These are phyloP conservation scores for Peromyscus maniculatus DNA, from an alignment of 2,113 vertebrate genomes.

Conservation along the genomic window DNA sequence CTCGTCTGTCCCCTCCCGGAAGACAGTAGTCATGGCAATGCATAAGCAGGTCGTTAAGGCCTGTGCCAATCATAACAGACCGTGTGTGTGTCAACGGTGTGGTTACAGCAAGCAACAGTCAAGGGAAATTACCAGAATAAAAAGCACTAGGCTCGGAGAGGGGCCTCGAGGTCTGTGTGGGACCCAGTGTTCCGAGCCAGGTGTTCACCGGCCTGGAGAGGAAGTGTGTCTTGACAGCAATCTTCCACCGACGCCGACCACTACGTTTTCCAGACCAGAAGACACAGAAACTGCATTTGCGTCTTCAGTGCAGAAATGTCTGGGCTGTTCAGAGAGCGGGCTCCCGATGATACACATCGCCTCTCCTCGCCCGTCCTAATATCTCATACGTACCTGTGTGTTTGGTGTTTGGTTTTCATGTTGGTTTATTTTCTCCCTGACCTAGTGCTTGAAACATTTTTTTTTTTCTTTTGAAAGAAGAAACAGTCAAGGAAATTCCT, in stretches of 20 bases:
- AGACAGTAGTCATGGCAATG: background rate
- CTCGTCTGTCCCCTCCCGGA: background rate
- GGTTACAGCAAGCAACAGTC: background rate
- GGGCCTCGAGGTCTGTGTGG: background rate
- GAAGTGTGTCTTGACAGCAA: conserved; percentile 25
- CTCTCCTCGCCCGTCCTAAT: background rate
- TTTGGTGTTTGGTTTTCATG: conserved; percentile 28
- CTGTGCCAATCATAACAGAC: background rate
- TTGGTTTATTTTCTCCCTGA: conserved; percentile 43
- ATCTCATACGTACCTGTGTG: background rate
- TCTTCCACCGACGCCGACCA: background rate
- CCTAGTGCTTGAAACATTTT: background rate
- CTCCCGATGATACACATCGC: background rate
- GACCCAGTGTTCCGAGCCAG: conserved; percentile 7
- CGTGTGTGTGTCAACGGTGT: background rate
- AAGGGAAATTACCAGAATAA: conserved; percentile 25
- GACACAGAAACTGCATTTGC: background rate
- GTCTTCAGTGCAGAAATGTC: background rate
- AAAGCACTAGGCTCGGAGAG: conserved; percentile 35
- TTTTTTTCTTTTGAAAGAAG: background rate
- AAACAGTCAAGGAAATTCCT: conserved; percentile 38
- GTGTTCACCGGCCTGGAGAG: conserved; percentile 40
- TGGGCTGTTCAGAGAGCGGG: background rate
- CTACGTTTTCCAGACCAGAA: background rate
- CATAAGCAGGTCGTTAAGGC: background rate